Conservation (phyloP, 2,113 vertebrate species). For the Oenanthe melanoleuca region DNA sequence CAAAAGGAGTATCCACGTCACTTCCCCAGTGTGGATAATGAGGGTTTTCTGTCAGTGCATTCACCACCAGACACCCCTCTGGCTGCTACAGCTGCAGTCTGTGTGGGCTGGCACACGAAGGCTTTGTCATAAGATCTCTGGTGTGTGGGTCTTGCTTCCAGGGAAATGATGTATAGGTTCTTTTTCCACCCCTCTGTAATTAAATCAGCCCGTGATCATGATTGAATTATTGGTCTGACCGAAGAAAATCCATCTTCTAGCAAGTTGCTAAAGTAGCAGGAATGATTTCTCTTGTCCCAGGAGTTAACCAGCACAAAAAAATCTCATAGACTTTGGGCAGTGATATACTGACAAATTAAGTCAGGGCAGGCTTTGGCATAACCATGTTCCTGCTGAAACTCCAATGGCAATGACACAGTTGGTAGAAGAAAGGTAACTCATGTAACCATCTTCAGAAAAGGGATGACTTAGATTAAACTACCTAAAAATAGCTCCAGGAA, state of each 20-base stretch:
- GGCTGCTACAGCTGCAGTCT: slow-evolving; percentile 33
- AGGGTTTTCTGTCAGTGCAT: not conserved
- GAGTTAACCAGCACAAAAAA: not conserved
- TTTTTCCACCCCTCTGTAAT: not conserved
- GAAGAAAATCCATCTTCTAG: slow-evolving; percentile 2
- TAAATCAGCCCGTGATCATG: not conserved
- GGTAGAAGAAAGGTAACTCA: not conserved
- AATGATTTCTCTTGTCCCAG: not conserved
- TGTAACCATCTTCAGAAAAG: slow-evolving; percentile 37
- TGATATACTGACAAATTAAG: not conserved
- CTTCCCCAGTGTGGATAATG: slow-evolving; percentile 11
- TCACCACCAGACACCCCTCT: slow-evolving; percentile 6
- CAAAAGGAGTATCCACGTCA: not conserved
- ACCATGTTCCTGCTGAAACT: not conserved
- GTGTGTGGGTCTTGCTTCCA: not conserved
- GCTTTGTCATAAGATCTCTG: slow-evolving; percentile 5
- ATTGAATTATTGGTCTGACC: not conserved
- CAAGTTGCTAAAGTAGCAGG: not conserved
- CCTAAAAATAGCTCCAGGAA: slow-evolving; percentile 46
- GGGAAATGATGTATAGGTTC: not conserved
- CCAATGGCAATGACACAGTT: not conserved
- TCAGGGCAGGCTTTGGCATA: not conserved
- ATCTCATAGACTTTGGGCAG: not conserved
- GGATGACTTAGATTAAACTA: slow-evolving; percentile 40
- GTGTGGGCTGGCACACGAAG: not conserved